Evolutionary conservation across 2,797 vertebrate species (phyloP), one percentile per base, ranked within the genome.

Genomic region (Urophycis tenuis): DNA sequence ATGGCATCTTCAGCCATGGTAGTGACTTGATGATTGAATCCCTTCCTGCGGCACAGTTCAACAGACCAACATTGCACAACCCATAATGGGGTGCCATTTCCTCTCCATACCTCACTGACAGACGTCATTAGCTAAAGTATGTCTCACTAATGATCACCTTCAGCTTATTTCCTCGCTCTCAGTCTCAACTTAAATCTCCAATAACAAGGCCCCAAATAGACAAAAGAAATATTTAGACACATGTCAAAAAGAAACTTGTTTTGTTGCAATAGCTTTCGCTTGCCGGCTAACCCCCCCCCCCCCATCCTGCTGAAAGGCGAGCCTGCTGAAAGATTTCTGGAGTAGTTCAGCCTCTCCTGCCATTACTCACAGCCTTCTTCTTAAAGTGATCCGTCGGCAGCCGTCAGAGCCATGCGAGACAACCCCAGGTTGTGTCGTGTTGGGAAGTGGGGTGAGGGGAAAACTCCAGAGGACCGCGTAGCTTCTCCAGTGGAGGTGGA

Each of bases 321-420:
- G 22, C 53, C 53, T 25, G 83, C 41, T 83, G 78, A 87, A 79
- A 82, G 71, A 80, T 30, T 29, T 10, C 36, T 76, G 77, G 49
- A 41, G 71, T 74, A 74, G 79, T 84, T 83, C 49, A 71, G 53
- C 74, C 74, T 71, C 69, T 29, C 81, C 32, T 60, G 74, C 74
- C 76, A 84, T 85, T 84, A 81, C 75, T 89, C 80, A 85, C 77
- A 85, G 85, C 82, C 73, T 0, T 30, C 80, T 85, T 86, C 85
- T 85, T 41, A 84, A 81, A 88, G 85, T 74, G 79, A 74, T 77
- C 81, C 77, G 84, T 90, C 86, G 86, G 49, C 83, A 85, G 83
- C 81, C 76, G 81, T 82, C 83, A 81, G 78, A 5, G 78, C 74
- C 67, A n/a, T 80, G 73, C 75, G 53, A 77, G 77, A 74, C 80